A percentile compares a stretch with the other conserved stretches of the same genome.
Conservation (phyloP, 2,797 vertebrate genomes). For the Enteromius thamalakanensis region DNA sequence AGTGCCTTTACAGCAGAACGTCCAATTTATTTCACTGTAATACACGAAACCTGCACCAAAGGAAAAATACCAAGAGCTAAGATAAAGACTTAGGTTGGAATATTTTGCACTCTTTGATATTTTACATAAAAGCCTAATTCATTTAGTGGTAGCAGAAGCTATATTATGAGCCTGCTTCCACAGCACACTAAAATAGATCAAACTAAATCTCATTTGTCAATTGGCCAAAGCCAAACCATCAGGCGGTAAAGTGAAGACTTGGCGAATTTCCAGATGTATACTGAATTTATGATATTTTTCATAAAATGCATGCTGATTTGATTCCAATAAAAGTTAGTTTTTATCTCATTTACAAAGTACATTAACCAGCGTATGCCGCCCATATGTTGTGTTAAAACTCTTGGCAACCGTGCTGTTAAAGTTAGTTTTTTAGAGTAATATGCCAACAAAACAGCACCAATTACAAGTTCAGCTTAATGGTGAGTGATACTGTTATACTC, state of each 20-base stretch:
- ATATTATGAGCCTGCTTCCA: not conserved
- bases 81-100: not conserved
- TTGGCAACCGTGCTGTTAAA: not conserved
- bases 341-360: not conserved
- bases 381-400: conserved; percentile 11
- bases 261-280: not conserved
- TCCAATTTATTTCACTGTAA: not conserved
- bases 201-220: not conserved
- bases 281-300: not conserved
- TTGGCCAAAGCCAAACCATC: conserved; percentile 1
- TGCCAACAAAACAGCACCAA: not conserved
- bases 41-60: not conserved
- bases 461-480: not conserved
- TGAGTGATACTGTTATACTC: not conserved
- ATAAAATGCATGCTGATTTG: not conserved
- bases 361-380: not conserved
- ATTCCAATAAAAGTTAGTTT: not conserved
- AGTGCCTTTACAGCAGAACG: not conserved
- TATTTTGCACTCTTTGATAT: not conserved
- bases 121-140: not conserved
- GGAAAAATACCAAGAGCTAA: not conserved
- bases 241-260: not conserved
- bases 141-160: not conserved
- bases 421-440: not conserved
- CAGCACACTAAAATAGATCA: not conserved